A percentile compares a stretch with the other conserved stretches of the same genome.
Conservation (phyloP, 2,113 vertebrate genomes). For the Chaetorhynchus papuensis region DNA sequence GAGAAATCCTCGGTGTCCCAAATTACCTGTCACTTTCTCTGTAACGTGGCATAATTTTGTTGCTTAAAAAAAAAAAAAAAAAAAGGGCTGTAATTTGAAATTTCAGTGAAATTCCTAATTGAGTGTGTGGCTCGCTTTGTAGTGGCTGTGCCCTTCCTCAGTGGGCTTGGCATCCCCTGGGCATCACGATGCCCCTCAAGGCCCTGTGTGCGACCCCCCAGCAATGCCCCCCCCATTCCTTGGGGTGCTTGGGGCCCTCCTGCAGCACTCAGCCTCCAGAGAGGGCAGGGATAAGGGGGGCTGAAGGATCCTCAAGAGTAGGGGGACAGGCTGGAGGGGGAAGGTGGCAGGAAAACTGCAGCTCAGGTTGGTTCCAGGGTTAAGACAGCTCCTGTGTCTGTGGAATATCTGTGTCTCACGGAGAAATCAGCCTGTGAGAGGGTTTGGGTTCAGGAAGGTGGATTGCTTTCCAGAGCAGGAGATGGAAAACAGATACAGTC, state of each 20-base stretch:
- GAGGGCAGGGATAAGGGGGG: rapidly evolving
- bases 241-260: not conserved
- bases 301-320: rapidly evolving
- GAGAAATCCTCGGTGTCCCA: conserved; percentile 71
- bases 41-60: conserved; percentile 57
- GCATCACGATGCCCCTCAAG: not conserved
- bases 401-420: rapidly evolving
- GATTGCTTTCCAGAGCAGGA: not conserved
- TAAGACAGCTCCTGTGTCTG: not conserved
- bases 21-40: conserved; percentile 80
- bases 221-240: not conserved
- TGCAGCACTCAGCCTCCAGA: not conserved
- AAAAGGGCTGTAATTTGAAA: conserved; percentile 30
- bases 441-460: rapidly evolving
- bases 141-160: not conserved
- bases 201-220: not conserved
- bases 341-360: not conserved
- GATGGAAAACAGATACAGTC: rapidly evolving
- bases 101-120: conserved; percentile 67
- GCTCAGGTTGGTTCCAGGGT: not conserved
- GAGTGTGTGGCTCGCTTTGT: not conserved
- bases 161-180: not conserved
- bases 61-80: not conserved
- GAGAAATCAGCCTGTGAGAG: not conserved
- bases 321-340: not conserved